Evolutionary conservation across 2,113 vertebrate genomes (phyloP).

Genomic region (Micromys minutus): DNA sequence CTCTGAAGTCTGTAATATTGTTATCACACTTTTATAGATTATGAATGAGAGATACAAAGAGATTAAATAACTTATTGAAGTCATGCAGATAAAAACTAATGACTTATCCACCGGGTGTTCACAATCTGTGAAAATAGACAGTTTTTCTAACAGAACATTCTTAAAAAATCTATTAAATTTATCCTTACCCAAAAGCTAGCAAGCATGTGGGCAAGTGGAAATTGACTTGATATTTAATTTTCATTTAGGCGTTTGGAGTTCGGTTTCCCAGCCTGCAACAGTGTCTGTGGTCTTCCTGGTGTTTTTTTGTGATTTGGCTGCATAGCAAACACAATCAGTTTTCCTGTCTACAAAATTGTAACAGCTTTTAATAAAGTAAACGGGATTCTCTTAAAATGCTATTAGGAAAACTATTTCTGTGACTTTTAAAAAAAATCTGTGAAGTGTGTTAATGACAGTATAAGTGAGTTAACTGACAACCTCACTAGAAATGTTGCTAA

Average conservation of each 20-base stretch:
- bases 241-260: conserved; percentile 33
- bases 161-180: conserved; percentile 31
- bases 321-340: conserved; percentile 24
- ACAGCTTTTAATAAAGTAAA: conserved; percentile 22
- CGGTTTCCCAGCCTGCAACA: background rate
- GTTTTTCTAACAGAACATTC: background rate
- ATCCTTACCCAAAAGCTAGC: background rate
- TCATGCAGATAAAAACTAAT: conserved; percentile 27
- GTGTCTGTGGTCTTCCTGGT: background rate
- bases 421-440: background rate
- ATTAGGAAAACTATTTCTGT: conserved; percentile 33
- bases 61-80: background rate
- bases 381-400: conserved; percentile 29
- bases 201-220: conserved; percentile 34
- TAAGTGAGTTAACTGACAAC: conserved; percentile 53
- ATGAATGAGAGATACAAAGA: conserved; percentile 33
- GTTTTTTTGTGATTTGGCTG: conserved; percentile 4
- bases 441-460: conserved; percentile 25
- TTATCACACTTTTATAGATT: background rate
- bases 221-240: conserved; percentile 53
- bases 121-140: background rate
- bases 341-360: conserved; percentile 39
- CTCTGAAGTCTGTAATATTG: background rate
- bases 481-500: conserved; percentile 31
- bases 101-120: background rate